Percentiles rank a stretch among this genome's conserved stretches.
phyloP scores from a whole-genome alignment of 2,888 invertebrate species.

The Taphrorychus bicolor region DNA sequence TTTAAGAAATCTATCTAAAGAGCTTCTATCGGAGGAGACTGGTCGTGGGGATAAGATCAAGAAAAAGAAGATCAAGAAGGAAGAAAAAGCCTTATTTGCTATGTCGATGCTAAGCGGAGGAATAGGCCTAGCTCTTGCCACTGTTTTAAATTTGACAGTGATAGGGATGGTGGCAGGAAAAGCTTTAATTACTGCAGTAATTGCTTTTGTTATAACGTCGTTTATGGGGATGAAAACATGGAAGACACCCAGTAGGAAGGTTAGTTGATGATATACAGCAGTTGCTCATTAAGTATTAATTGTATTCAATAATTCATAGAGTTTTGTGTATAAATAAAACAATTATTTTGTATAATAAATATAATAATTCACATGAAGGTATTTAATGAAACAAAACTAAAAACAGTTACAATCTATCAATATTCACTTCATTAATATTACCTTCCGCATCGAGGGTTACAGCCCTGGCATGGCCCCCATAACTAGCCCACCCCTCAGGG shows the following conservation, averaged over 20 bases:
- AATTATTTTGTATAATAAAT: no score
- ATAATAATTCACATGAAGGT: no score
- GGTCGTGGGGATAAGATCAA: neutral
- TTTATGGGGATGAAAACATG: conserved; percentile 70
- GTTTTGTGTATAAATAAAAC: no score
- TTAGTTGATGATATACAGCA: neutral
- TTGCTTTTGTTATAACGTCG: conserved; percentile 77
- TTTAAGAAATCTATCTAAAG: neutral
- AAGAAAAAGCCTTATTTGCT: neutral
- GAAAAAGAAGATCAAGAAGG: neutral
- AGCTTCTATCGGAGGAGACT: neutral
- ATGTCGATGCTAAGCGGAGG: neutral
- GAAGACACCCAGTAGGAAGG: neutral
- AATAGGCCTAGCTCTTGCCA: neutral
- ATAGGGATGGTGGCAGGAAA: conserved; percentile 76
- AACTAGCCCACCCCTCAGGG: conserved; percentile 9
- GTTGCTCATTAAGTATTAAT: no score
- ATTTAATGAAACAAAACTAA: no score
- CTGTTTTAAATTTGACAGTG: conserved; percentile 57
- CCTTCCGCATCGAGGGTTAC: no score
- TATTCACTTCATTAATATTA: neutral
- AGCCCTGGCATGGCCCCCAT: neutral
- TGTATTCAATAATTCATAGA: no score
- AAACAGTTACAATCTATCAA: no score
- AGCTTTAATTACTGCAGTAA: conserved; percentile 78